These are phyloP conservation scores for Sebastolobus altivelis DNA, from an alignment of 2,797 vertebrate species.

Conservation along the genomic window DNA sequence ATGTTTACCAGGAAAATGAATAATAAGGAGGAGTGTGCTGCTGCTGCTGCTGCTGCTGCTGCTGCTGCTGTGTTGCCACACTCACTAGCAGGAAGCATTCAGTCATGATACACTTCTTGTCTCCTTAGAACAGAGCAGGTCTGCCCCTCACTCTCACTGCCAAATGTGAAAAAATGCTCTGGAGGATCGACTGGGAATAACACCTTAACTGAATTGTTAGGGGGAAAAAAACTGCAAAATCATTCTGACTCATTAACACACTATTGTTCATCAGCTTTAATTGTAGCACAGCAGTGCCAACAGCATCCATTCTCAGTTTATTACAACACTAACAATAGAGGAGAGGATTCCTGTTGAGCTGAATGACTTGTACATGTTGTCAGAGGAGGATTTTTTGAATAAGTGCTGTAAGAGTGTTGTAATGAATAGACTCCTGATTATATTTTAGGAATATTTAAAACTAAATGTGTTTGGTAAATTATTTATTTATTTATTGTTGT, in stretches of 20 bases:
- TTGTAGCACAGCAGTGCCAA: conserved; percentile 33
- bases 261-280: conserved; percentile 42
- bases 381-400: conserved; percentile 2
- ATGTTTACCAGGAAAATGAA: conserved; percentile 24
- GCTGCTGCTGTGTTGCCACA: background rate
- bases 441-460: background rate
- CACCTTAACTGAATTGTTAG: background rate
- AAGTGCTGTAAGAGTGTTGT: background rate
- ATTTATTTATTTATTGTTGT: background rate
- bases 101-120: conserved; percentile 4
- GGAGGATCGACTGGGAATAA: conserved; percentile 34
- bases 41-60: background rate
- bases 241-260: conserved; percentile 48
- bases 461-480: background rate
- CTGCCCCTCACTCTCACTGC: conserved; percentile 8
- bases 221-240: conserved; percentile 6
- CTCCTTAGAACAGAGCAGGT: conserved; percentile 4
- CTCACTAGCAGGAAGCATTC: conserved; percentile 9
- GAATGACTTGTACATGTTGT: background rate
- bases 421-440: background rate
- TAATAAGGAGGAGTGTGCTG: conserved; percentile 5
- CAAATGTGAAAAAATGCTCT: background rate
- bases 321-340: conserved; percentile 21
- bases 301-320: conserved; percentile 29
- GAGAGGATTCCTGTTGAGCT: conserved; percentile 18